Evolutionary conservation across 2,113 vertebrate species (phyloP).

Genomic region (Cinclus mexicanus): DNA sequence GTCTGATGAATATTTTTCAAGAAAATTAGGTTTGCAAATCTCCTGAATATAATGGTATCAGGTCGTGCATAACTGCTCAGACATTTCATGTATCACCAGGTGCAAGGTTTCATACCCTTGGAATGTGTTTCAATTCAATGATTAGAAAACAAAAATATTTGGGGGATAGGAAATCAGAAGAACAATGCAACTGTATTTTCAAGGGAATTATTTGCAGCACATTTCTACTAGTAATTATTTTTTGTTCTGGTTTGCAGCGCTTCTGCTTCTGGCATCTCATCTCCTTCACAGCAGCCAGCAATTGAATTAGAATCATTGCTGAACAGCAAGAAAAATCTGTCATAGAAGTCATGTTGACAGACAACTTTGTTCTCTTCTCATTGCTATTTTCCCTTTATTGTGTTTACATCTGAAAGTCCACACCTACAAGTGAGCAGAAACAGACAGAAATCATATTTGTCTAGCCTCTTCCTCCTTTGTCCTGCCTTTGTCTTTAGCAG

Average conservation of each 20-base stretch:
- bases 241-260: constrained; percentile 64
- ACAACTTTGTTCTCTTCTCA: constrained; percentile 57
- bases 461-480: constrained; percentile 9
- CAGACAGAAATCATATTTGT: constrained; percentile 10
- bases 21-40: constrained; percentile 24
- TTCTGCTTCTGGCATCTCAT: constrained; percentile 72
- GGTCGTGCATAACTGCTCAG: not conserved
- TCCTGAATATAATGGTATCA: not conserved
- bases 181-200: constrained; percentile 45
- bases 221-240: constrained; percentile 71
- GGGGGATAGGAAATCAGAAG: not conserved
- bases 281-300: constrained; percentile 72
- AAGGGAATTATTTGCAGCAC: constrained; percentile 56
- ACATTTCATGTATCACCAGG: not conserved
- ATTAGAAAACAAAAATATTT: constrained; percentile 55
- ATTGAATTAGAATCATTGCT: constrained; percentile 70
- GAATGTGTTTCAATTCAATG: not conserved
- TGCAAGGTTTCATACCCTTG: not conserved
- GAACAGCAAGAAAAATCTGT: constrained; percentile 70
- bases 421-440: constrained; percentile 32
- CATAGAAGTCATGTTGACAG: constrained; percentile 64
- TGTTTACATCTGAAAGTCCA: constrained; percentile 58
- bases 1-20: not conserved
- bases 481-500: constrained; percentile 22
- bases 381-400: constrained; percentile 52